Base-by-base conservation (phyloP, 2,888 invertebrate genomes). In the Plutella xylostella region DNA sequence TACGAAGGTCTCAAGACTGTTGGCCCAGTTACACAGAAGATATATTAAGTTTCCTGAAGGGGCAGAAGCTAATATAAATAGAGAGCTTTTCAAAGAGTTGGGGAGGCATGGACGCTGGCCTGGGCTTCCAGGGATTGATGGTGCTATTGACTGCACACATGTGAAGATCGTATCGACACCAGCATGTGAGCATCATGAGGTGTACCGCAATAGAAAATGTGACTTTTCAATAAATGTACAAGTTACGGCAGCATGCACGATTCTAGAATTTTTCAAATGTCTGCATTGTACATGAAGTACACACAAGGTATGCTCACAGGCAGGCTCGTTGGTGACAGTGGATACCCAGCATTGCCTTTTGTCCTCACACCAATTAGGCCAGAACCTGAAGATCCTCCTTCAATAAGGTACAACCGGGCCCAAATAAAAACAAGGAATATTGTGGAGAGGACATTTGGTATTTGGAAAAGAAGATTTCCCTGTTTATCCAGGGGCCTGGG, bases 231-330 rank as follows among this genome's bases (percentile, higher is more conserved):
- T 46, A 33, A 46, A 43, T 48, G 45, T 46, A 22, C 48, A 48
- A 33, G 45, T 40, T 18, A 31, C 19, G 48, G 45, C 18, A 48
- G 48, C 19, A 48, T 19, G 4, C 48, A 48, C 35, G 45, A 48
- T 41, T 45, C 43, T 12, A 45, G 48, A 48, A 48, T 45, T 34
- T 43, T 48, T 22, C 48, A 48, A 35, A 48, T 45, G 45, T 45
- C 45, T 17, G 33, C 28, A 41, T 25, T 48, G 6, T 46, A 46
- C 30, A 44, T 33, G 28, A 42, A 28, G 20, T 46, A 42, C 38
- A 42, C 34, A 9, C 31, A 46, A 33, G 38, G 21, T 38, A 31
- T 42, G 12, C 38, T 44, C 15, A 28, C 42, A 39, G 48, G 46
- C n/a, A 42, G 38, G 34, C 35, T 48, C 14, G 46, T 48, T 21